Base-by-base conservation (phyloP, 2,113 vertebrate species). In the Burhinus bistriatus region DNA sequence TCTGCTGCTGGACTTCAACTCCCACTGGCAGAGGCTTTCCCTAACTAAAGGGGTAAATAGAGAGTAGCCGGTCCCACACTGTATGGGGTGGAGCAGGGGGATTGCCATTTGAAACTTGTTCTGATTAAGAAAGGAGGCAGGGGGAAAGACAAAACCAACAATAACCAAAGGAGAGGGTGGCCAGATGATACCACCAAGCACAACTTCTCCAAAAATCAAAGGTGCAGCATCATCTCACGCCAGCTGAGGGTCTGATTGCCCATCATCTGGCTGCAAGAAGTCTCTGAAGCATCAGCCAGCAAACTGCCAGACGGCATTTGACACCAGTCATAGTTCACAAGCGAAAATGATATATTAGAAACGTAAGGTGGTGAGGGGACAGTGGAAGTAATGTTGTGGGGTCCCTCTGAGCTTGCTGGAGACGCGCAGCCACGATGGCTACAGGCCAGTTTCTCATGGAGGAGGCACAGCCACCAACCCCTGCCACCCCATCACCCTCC, bases 381-480 rank as follows among this genome's bases (percentile, higher is more conserved):
- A 57, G 23, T 5, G 5, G 49, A 49, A 62, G 29, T 2, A 7
- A 32, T 8, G 4, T 36, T 45, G n/a, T 25, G 40, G 15, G 11
- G 20, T 49, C 49, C 40, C 18, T 45, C 47, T 54, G n/a, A 23
- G 8, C n/a, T 78, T 44, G 15, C 54, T 65, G 22, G 42, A 58
- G n/a, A n/a, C 3, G 1, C 0, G 3, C 25, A 79, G 10, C 62
- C 5, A 2, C 3, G 7, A 47, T 18, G 47, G 23, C 55, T 62
- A 6, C 4, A 3, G 55, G 52, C n/a, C 38, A 54, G 5, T 34
- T 51, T 57, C 68, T 25, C 22, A 15, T 0, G 6, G 30, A 51
- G 20, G 40, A 73, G 36, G 66, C 32, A 65, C 5, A 2, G 36
- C 30, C 40, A 45, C 15, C 5, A 6, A 27, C 17, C 11, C 7